Conservation (phyloP, 2,113 vertebrate species). For the Hemiprocne comata region DNA sequence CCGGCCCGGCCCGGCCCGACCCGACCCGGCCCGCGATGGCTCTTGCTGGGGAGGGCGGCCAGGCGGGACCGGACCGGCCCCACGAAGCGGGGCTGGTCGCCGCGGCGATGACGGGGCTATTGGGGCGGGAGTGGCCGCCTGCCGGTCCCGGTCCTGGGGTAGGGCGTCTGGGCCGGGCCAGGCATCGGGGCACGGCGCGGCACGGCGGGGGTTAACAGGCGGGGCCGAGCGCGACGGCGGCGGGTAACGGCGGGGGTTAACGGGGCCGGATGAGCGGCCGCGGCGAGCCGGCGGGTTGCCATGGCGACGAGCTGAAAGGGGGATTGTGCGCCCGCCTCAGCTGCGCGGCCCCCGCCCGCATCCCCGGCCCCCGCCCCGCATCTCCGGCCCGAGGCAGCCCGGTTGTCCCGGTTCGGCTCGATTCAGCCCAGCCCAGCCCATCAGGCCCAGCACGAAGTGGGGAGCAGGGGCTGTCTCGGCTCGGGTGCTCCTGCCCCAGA, state of each 20-base stretch:
- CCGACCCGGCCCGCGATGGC: neutral
- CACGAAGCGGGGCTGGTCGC: neutral
- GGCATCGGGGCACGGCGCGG: neutral
- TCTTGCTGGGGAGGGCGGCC: neutral
- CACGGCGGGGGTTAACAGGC: neutral
- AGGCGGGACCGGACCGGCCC: neutral
- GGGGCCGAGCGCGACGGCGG: constrained; percentile 32
- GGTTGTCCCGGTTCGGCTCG: neutral
- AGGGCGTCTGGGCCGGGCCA: neutral
- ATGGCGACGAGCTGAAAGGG: constrained; percentile 77
- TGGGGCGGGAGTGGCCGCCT: neutral
- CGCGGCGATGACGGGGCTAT: neutral
- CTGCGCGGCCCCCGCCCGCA: neutral
- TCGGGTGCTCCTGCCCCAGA: neutral
- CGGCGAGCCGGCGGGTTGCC: constrained; percentile 73
- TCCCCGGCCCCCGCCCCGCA: neutral
- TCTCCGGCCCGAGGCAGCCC: neutral
- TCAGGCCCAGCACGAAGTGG: neutral
- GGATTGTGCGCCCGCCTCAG: constrained; percentile 72
- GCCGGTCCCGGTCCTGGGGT: neutral
- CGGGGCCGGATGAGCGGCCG: constrained; percentile 59
- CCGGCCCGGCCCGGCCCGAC: neutral
- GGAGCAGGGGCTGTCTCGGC: neutral
- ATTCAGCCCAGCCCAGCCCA: neutral
- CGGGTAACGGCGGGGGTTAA: constrained; percentile 41